A percentile compares a stretch with the other conserved stretches of the same genome.
Evolutionary conservation across 1,140 invertebrate species (phyloP).

Genomic region (Caenorhabditis inopinata): DNA sequence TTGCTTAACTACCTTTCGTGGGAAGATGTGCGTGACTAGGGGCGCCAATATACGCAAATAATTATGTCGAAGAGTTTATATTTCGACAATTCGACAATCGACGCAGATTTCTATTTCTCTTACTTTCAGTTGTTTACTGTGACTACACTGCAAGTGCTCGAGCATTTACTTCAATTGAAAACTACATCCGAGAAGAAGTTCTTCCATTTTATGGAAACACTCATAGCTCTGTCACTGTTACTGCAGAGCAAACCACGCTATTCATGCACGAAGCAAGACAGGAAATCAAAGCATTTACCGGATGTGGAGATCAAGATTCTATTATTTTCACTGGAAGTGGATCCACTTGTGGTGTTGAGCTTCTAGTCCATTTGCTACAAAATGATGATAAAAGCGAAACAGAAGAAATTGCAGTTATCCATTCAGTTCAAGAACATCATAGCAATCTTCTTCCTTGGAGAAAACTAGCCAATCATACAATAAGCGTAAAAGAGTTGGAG

Average conservation of each 20-base stretch:
- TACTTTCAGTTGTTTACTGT: slow-evolving; percentile 79
- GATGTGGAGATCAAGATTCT: slow-evolving; percentile 74
- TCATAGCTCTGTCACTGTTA: slow-evolving; percentile 80
- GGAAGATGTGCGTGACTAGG: no score
- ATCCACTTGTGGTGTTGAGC: slow-evolving; percentile 74
- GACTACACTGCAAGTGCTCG: slow-evolving; percentile 81
- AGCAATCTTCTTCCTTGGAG: slow-evolving; percentile 82
- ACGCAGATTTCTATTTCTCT: no score
- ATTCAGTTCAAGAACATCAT: slow-evolving; percentile 74
- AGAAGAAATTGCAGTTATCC: slow-evolving; percentile 25
- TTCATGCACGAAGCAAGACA: slow-evolving; percentile 74
- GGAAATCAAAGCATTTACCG: slow-evolving; percentile 33
- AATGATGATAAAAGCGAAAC: slow-evolving; percentile 69
- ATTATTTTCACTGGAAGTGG: slow-evolving; percentile 80
- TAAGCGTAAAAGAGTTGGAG: slow-evolving; percentile 72
- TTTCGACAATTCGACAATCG: no score
- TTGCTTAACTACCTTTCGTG: no score
- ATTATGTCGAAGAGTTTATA: no score
- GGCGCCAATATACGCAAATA: no score
- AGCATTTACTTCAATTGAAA: slow-evolving; percentile 82
- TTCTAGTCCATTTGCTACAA: slow-evolving; percentile 73
- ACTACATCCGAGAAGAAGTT: slow-evolving; percentile 80
- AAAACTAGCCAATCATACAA: slow-evolving; percentile 77
- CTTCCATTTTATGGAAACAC: slow-evolving; percentile 82
- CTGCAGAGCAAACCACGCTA: slow-evolving; percentile 81